Conservation (phyloP, 2,113 vertebrate genomes). For the Uria lomvia region DNA sequence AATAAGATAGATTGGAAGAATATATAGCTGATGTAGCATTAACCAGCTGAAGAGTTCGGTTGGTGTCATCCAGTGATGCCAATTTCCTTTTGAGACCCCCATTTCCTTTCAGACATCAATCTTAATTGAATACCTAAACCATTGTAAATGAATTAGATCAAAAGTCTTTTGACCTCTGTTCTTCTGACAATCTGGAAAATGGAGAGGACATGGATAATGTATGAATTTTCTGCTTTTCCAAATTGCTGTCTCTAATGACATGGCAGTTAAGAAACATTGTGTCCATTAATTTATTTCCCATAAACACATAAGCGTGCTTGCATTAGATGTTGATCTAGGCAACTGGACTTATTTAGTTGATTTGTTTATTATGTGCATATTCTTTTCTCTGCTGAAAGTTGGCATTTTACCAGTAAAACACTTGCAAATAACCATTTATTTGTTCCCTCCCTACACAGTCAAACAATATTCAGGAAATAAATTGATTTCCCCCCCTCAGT, state of each 20-base stretch:
- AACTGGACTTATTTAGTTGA: background rate
- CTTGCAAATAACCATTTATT: background rate
- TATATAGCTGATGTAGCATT: background rate
- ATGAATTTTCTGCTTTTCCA: background rate
- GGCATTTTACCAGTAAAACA: background rate
- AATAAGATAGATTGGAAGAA: background rate
- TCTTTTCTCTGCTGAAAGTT: background rate
- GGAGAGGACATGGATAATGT: background rate
- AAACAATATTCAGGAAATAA: background rate
- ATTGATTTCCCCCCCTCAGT: fast-evolving
- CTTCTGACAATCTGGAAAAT: background rate
- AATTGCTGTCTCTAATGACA: background rate
- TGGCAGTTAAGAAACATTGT: background rate
- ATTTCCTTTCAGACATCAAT: background rate
- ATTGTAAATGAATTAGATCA: background rate
- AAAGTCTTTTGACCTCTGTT: background rate
- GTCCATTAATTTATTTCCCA: background rate
- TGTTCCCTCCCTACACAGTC: background rate
- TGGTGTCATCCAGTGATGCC: background rate
- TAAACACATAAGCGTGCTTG: background rate
- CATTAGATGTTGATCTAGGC: background rate
- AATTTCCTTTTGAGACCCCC: background rate
- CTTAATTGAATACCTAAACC: background rate
- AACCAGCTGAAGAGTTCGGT: background rate
- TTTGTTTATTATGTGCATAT: background rate